A percentile compares a stretch with the other conserved stretches of the same genome.
Conservation (phyloP, 2,888 invertebrate species). For the Vannuccia rotundouncinata region DNA sequence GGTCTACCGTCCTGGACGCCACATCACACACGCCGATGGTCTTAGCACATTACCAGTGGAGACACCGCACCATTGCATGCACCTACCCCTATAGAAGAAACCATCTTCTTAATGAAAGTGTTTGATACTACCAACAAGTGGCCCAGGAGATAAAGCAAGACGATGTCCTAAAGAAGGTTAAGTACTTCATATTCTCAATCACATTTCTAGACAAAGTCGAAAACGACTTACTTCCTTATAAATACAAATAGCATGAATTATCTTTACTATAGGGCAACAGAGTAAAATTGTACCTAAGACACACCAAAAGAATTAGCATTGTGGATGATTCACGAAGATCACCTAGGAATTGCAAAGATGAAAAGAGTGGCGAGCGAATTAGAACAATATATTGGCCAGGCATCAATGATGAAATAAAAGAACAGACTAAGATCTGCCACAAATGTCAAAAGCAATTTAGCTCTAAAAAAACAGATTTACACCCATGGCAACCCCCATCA, state of each 20-base stretch:
- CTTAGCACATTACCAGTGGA: slow-evolving; percentile 1
- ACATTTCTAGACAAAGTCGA: background rate
- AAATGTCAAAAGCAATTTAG: background rate
- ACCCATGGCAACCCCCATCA: background rate
- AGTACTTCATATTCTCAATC: background rate
- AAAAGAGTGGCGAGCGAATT: background rate
- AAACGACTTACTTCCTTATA: background rate
- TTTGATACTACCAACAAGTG: background rate
- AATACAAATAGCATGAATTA: background rate
- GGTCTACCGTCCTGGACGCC: background rate
- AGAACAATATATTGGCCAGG: slow-evolving; percentile 5
- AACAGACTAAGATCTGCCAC: background rate
- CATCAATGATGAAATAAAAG: background rate
- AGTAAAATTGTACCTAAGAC: background rate
- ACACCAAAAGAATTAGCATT: background rate
- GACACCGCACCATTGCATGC: background rate
- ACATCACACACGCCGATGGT: background rate
- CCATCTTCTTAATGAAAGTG: background rate
- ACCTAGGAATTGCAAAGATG: slow-evolving; percentile 11
- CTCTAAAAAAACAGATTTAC: background rate
- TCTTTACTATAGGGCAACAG: slow-evolving; percentile 10
- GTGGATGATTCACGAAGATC: background rate
- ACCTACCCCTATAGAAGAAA: background rate
- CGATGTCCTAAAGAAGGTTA: background rate
- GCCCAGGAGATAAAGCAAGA: background rate